Evolutionary conservation across 2,888 invertebrate genomes (phyloP), one percentile per base, ranked within the genome.

Genomic region (Parnassius orleans): DNA sequence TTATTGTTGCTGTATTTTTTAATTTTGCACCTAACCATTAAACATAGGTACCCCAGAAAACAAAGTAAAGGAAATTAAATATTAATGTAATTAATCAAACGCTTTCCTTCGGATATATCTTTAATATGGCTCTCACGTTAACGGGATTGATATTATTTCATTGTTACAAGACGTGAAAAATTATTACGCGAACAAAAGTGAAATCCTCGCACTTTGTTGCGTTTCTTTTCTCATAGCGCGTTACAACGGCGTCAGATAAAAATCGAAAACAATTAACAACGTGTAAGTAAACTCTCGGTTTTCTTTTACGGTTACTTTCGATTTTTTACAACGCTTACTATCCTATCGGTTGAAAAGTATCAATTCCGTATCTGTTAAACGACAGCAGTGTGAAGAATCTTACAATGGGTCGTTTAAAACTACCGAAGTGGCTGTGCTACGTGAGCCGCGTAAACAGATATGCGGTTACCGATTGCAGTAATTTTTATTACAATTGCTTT

Each of bases 271-370:
- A 58, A 62, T 62, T 62, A 62, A 54, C 19, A 44, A 46, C 48
- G 50, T 50, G 46, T 59, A 55, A 15, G 52, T 52, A 47, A 56
- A 61, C 61, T 63, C 58, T 65, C 64, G 58, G 52, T 64, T 67
- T 57, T 67, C 61, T 63, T 51, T 44, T 47, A 71, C 69, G 68
- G 73, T 71, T 68, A 68, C 68, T 66, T 62, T 62, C 62, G 53
- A 50, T 55, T 60, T 58, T 62, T 57, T 62, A 10, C 48, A 15
- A 42, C 47, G 10, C 11, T 43, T 24, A 19, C 15, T 15, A 24
- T 11, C 33, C 43, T 54, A 57, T 57, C 53, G 50, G 10, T n/a
- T 53, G 24, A 57, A 50, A 44, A 61, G n/a, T 51, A 55, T 55
- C 48, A 9, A 48, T 48, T 62, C 42, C 48, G 53, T 42, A 42